Conservation (phyloP, 2,113 vertebrate species). For the Engraulis encrasicolus region DNA sequence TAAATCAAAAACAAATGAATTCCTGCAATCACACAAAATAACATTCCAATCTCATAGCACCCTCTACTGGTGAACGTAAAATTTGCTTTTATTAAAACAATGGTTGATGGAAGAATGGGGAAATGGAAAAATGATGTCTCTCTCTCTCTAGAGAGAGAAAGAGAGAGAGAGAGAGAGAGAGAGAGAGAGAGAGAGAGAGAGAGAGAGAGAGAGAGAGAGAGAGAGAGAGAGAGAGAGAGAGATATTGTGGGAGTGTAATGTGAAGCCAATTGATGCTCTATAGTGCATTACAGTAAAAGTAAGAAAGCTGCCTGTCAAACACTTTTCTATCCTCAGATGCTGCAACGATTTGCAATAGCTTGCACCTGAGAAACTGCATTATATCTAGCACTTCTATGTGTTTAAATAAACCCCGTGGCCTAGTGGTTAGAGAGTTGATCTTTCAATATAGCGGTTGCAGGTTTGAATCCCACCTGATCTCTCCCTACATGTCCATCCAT, state of each 20-base stretch:
- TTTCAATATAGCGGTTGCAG: too few relatives aligned
- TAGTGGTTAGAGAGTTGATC: too few relatives aligned
- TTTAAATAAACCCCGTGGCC: neutral
- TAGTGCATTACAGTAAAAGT: neutral
- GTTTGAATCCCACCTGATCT: too few relatives aligned
- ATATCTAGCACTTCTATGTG: neutral
- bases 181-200: too few relatives aligned
- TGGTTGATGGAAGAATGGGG: too few relatives aligned
- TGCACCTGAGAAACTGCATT: slow-evolving; percentile 31
- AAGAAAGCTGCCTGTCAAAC: neutral
- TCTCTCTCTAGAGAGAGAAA: too few relatives aligned
- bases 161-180: neutral
- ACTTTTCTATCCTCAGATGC: neutral
- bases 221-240: too few relatives aligned
- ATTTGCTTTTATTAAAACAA: too few relatives aligned
- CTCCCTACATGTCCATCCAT: too few relatives aligned
- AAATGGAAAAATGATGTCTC: too few relatives aligned
- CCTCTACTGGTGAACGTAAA: slow-evolving; percentile 16
- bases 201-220: too few relatives aligned
- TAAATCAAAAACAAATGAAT: neutral
- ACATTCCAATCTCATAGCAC: slow-evolving; percentile 1
- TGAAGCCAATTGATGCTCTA: too few relatives aligned
- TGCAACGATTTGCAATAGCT: neutral
- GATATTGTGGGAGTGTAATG: neutral
- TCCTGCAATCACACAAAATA: neutral